Percentiles rank a stretch among this genome's conserved stretches.
phyloP scores from a whole-genome alignment of 2,113 vertebrate genomes.

The Phalacrocorax carbo region DNA sequence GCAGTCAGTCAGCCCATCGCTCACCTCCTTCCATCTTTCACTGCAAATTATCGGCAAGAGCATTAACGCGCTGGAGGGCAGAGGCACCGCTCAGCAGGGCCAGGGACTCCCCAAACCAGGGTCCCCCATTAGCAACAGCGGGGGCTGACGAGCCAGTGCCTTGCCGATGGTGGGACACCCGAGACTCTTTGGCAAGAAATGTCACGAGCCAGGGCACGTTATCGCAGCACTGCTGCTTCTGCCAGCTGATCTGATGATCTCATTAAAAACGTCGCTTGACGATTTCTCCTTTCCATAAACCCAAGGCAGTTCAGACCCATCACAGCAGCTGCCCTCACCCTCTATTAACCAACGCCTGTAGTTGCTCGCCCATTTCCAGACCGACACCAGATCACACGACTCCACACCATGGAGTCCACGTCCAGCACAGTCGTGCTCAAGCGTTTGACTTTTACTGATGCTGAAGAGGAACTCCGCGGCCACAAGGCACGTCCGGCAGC shows the following conservation, averaged over 20 bases:
- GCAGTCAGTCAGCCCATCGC: neutral
- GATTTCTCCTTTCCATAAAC: neutral
- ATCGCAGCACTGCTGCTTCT: neutral
- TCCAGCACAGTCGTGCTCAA: neutral
- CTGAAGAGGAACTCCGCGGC: neutral
- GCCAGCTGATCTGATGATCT: neutral
- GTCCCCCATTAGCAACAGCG: neutral
- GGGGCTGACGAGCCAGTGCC: neutral
- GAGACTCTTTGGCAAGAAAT: neutral
- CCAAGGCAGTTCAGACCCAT: neutral
- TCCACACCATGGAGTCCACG: fast-evolving
- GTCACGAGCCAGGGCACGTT: neutral
- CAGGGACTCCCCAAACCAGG: neutral
- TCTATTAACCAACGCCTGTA: fast-evolving
- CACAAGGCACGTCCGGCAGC: fast-evolving
- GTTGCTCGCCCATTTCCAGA: neutral
- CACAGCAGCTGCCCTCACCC: neutral
- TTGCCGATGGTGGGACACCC: neutral
- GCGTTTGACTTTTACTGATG: neutral
- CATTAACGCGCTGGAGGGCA: neutral
- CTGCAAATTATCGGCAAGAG: neutral
- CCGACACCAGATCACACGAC: fast-evolving
- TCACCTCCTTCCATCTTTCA: neutral
- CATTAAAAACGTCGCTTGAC: neutral
- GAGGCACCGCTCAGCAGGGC: neutral